A percentile compares a stretch with the other conserved stretches of the same genome.
phyloP scores from a whole-genome alignment of 2,113 vertebrate genomes.

The Podarcis raffonei region DNA sequence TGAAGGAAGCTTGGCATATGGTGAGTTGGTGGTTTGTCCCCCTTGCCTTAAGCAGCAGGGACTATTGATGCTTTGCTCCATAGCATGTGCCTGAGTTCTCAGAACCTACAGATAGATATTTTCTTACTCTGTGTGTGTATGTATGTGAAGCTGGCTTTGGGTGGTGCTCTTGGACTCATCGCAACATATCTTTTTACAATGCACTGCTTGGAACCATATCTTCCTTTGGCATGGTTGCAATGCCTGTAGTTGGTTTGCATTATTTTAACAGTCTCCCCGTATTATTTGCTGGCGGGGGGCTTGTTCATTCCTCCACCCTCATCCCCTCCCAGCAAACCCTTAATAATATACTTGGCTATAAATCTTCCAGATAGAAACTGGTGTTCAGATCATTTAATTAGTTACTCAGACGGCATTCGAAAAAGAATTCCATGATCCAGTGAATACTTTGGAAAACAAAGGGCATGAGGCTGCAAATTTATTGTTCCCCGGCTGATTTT shows the following conservation, averaged over 20 bases:
- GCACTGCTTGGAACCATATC: conserved; percentile 52
- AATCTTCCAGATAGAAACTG: conserved; percentile 70
- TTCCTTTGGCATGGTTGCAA: conserved; percentile 53
- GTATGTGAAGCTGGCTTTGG: conserved; percentile 8
- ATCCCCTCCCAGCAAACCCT: conserved; percentile 58
- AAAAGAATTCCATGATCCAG: conserved; percentile 54
- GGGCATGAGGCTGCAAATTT: conserved; percentile 55
- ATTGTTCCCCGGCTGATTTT: conserved; percentile 70
- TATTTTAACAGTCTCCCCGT: conserved; percentile 56
- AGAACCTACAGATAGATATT: not conserved
- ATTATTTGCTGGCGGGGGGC: conserved; percentile 48
- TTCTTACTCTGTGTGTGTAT: conserved; percentile 25
- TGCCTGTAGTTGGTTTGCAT: conserved; percentile 56
- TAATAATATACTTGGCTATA: conserved; percentile 69
- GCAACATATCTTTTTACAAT: conserved; percentile 35
- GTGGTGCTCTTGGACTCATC: not conserved
- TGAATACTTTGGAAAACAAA: conserved; percentile 71
- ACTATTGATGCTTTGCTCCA: not conserved
- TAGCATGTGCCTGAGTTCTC: not conserved
- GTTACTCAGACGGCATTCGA: conserved; percentile 54
- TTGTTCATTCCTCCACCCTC: not conserved
- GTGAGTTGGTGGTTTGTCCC: too few relatives aligned
- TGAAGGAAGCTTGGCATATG: too few relatives aligned
- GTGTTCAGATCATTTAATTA: conserved; percentile 65
- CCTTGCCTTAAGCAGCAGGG: not conserved